Conservation (phyloP, 2,888 invertebrate genomes). For the Neoitamus cyanurus region DNA sequence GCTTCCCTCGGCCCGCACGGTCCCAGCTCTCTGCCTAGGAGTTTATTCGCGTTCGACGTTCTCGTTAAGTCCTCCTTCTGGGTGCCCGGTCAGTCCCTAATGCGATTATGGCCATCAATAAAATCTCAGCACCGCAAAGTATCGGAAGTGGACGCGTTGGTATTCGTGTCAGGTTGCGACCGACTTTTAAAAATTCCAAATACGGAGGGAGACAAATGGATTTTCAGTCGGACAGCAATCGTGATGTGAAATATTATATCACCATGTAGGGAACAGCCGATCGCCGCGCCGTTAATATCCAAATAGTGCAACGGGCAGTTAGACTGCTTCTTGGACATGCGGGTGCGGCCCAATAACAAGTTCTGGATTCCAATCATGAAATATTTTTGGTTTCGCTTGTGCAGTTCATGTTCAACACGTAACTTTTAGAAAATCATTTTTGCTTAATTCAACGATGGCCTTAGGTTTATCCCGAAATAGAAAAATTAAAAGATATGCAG, state of each 20-base stretch:
- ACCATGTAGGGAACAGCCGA: neutral
- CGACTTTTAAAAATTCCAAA: neutral
- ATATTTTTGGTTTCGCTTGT: neutral
- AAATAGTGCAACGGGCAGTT: neutral
- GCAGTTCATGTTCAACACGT: too few species aligned
- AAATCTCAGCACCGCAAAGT: neutral
- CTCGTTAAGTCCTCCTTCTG: neutral
- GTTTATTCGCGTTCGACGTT: neutral
- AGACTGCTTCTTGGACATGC: neutral
- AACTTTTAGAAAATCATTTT: too few species aligned
- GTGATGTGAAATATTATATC: neutral
- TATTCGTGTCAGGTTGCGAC: neutral
- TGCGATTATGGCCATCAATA: neutral
- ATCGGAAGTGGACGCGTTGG: neutral
- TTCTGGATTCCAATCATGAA: neutral
- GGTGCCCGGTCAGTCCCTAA: neutral
- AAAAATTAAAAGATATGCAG: too few species aligned
- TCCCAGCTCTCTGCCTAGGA: neutral
- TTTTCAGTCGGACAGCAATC: neutral
- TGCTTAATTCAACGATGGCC: too few species aligned
- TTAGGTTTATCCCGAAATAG: too few species aligned
- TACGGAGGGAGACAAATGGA: neutral
- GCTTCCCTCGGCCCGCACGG: neutral
- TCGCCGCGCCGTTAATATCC: neutral
- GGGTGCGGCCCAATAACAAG: neutral